phyloP scores from a whole-genome alignment of 2,113 vertebrate genomes.

The Pogona vitticeps region DNA sequence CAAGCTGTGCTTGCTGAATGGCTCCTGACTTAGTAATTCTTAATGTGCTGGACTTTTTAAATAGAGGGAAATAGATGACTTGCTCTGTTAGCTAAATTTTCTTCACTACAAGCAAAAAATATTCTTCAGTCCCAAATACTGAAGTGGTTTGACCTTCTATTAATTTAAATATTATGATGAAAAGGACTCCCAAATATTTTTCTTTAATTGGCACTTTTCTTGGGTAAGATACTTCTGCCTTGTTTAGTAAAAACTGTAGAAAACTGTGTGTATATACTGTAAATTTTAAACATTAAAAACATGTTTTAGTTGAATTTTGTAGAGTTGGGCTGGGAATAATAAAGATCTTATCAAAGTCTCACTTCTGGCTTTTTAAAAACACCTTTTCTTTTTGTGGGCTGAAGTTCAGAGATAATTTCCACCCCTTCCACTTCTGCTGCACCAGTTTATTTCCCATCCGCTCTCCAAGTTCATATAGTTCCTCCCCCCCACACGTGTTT shows the following conservation, averaged over 20 bases:
- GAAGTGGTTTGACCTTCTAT: background rate
- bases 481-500: too few relatives aligned
- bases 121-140: background rate
- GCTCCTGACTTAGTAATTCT: background rate
- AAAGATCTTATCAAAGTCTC: slow-evolving; percentile 56
- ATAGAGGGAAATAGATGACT: background rate
- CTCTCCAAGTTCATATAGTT: too few relatives aligned
- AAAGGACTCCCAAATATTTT: slow-evolving; percentile 15
- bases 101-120: background rate
- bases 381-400: background rate
- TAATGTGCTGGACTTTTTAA: background rate
- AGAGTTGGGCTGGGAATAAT: slow-evolving; percentile 62
- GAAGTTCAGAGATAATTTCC: background rate
- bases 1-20: background rate
- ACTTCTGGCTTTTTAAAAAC: background rate
- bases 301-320: slow-evolving; percentile 58
- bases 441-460: background rate
- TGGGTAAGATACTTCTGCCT: slow-evolving; percentile 38
- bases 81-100: background rate
- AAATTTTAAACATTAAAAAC: slow-evolving; percentile 37
- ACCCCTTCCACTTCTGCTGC: background rate
- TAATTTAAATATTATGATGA: background rate
- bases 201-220: slow-evolving; percentile 57
- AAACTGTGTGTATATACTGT: slow-evolving; percentile 60
- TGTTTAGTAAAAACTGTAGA: slow-evolving; percentile 43